Evolutionary conservation across 2,888 invertebrate genomes (phyloP).

Genomic region (Acleris laterana): DNA sequence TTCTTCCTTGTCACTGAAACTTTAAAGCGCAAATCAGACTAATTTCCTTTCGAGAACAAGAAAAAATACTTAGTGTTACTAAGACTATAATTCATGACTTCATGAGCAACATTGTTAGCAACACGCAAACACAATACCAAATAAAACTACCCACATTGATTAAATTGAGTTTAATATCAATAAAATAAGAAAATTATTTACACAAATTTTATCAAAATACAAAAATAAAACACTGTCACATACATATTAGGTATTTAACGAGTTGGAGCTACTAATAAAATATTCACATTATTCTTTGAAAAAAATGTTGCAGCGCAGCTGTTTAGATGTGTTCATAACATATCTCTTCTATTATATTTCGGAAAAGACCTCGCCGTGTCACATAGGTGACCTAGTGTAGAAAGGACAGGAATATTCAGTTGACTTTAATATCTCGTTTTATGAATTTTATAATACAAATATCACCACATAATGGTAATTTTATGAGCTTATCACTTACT

Average conservation of each 20-base stretch:
- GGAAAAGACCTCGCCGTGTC: slow-evolving; percentile 14
- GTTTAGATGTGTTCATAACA: slow-evolving; percentile 44
- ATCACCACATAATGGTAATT: too few relatives aligned
- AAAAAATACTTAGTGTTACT: too few relatives aligned
- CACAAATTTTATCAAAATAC: slow-evolving; percentile 84
- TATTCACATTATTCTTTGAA: slow-evolving; percentile 58
- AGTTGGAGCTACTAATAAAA: slow-evolving; percentile 61
- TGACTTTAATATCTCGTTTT: not conserved
- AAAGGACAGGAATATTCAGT: slow-evolving; percentile 22
- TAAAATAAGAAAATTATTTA: slow-evolving; percentile 84
- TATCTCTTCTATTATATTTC: slow-evolving; percentile 7
- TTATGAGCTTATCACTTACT: too few relatives aligned
- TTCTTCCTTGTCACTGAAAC: too few relatives aligned
- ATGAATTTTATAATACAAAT: too few relatives aligned
- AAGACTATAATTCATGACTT: too few relatives aligned
- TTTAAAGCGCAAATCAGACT: too few relatives aligned
- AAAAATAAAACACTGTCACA: slow-evolving; percentile 84
- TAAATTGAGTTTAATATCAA: slow-evolving; percentile 84
- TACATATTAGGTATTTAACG: slow-evolving; percentile 72
- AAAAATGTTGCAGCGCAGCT: slow-evolving; percentile 54
- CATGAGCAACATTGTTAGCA: too few relatives aligned
- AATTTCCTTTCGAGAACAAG: too few relatives aligned
- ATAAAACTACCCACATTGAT: slow-evolving; percentile 58
- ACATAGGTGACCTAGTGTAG: slow-evolving; percentile 16
- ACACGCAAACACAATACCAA: slow-evolving; percentile 2